Conservation (phyloP, 2,888 invertebrate species). For the Anorthoa munda region DNA sequence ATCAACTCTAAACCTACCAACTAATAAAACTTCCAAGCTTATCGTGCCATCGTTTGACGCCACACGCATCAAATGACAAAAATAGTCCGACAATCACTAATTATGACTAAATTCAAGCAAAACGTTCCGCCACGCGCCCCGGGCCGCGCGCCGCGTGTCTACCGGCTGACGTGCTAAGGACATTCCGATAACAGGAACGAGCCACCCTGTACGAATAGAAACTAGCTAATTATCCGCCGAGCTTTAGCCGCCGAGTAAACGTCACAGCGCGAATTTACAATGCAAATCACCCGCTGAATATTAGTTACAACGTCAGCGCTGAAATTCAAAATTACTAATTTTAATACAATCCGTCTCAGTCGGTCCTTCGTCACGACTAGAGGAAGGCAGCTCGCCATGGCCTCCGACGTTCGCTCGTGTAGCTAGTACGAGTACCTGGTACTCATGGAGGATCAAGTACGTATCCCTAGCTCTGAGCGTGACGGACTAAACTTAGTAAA, state of each 20-base stretch:
- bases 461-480: conserved; percentile 78
- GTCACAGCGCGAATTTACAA: conserved; percentile 90
- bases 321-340: conserved; percentile 90
- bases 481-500: conserved; percentile 72
- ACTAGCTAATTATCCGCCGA: conserved; percentile 90
- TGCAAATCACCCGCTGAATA: conserved; percentile 90
- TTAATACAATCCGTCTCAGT: conserved; percentile 90
- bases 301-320: conserved; percentile 89
- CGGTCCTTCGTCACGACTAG: conserved; percentile 86
- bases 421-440: conserved; percentile 74
- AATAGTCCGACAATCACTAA: conserved; percentile 73
- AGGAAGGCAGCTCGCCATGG: conserved; percentile 85
- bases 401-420: conserved; percentile 74
- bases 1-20: conserved; percentile 68
- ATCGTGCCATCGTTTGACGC: conserved; percentile 71
- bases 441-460: conserved; percentile 88
- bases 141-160: conserved; percentile 50
- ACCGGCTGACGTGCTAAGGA: conserved; percentile 80
- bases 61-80: conserved; percentile 66
- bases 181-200: conserved; percentile 78
- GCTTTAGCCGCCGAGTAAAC: conserved; percentile 87
- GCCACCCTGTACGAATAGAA: conserved; percentile 87
- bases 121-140: conserved; percentile 40
- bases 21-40: conserved; percentile 73
- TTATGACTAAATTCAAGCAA: conserved; percentile 68